Conservation (phyloP, 2,797 vertebrate species). For the Orestias chungarensis region DNA sequence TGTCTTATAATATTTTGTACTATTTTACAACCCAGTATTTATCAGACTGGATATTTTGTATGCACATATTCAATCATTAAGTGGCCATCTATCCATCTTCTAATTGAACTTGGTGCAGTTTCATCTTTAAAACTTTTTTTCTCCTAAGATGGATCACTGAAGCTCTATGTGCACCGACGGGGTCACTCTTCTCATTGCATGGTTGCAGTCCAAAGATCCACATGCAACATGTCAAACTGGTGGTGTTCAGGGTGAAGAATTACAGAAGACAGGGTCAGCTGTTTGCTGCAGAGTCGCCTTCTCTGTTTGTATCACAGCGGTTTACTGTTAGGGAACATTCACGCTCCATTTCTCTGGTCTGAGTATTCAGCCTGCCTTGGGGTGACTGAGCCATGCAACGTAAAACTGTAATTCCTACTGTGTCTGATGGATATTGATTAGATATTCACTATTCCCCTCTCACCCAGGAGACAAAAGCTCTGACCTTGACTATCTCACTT, state of each 20-base stretch:
- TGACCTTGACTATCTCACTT: slow-evolving; percentile 41
- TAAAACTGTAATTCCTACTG: slow-evolving; percentile 65
- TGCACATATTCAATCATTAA: neutral
- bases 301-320: slow-evolving; percentile 31
- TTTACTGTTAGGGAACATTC: slow-evolving; percentile 18
- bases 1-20: neutral
- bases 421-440: slow-evolving; percentile 75
- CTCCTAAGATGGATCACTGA: neutral
- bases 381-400: slow-evolving; percentile 63
- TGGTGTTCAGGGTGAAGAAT: slow-evolving; percentile 2
- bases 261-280: neutral
- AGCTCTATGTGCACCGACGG: too few relatives aligned
- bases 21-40: neutral
- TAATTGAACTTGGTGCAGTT: neutral
- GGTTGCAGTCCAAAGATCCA: neutral
- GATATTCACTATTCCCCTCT: slow-evolving; percentile 69
- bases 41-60: neutral
- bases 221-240: neutral
- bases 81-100: neutral
- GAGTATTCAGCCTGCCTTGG: slow-evolving; percentile 47
- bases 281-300: slow-evolving; percentile 22
- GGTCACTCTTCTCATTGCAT: neutral
- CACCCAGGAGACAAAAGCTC: slow-evolving; percentile 39
- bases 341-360: slow-evolving; percentile 68
- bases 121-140: neutral